Base-by-base conservation (phyloP, 2,888 invertebrate species). In the Bombylius discolor region DNA sequence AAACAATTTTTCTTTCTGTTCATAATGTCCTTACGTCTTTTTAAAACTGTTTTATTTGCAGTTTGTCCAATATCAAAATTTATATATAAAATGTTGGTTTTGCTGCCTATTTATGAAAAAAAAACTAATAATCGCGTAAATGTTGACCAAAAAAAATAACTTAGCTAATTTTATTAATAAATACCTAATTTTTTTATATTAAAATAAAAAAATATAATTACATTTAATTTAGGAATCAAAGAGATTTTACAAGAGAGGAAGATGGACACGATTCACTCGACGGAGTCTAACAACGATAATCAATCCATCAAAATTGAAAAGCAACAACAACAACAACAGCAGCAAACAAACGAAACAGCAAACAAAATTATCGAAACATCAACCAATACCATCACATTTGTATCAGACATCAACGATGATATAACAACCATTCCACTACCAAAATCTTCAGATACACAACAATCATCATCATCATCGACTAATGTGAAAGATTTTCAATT, bases 241-340 rank as follows among this genome's bases (percentile, higher is more conserved):
- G 65, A 66, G 61, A 60, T 66, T 62, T 47, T 66, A 68, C 62
- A 66, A 64, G 58, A 69, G 64, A 50, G 68, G 69, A 64, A 69
- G 67, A 55, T 62, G 71, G 65, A 71, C 67, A 54, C 68, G 63
- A 44, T 66, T 66, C 60, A 65, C 65, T n/a, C 63, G 62, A 5
- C 66, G 68, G 61, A 68, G 70, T 36, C 34, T 52, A 33, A 44
- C 54, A 47, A 48, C 55, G 14, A 45, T 59, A 34, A 58, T 58
- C 44, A 52, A 56, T 54, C 53, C 57, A 47, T 49, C 57, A 13
- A 52, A 51, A 31, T 14, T 50, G 47, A 53, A 42, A 42, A 59
- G 44, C 49, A 54, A 49, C 52, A 55, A 42, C 11, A 23, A 47
- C 52, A 32, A 44, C 49, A 46, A 34, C 32, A 50, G 1, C 39